Evolutionary conservation across 35 echinoderm and acorn worm genomes (phyloP).

Genomic region (Heliocidaris erythrogramma): DNA sequence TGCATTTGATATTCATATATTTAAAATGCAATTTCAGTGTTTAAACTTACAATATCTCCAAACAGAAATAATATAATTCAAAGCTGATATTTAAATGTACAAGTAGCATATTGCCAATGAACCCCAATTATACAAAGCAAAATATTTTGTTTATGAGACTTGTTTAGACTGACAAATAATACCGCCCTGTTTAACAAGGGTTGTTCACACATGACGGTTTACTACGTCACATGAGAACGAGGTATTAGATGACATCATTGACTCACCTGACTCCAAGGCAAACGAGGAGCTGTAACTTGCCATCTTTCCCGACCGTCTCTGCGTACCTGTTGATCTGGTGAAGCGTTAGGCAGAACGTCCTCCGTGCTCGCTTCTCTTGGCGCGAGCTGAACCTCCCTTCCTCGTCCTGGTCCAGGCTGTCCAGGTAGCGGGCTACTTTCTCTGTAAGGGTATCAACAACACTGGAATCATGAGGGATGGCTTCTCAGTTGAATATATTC

Average conservation of each 20-base stretch:
- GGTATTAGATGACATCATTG: background rate
- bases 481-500: too few species aligned
- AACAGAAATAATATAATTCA: too few species aligned
- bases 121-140: too few species aligned
- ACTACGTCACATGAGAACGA: background rate
- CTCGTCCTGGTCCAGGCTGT: slow-evolving; percentile 86
- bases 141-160: too few species aligned
- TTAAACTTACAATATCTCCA: background rate
- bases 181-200: too few species aligned
- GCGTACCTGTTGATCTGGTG: slow-evolving; percentile 82
- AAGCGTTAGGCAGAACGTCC: slow-evolving; percentile 81
- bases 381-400: slow-evolving; percentile 79
- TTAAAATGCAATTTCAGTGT: background rate
- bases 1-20: background rate
- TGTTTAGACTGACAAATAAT: too few species aligned
- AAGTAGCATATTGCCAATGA: too few species aligned
- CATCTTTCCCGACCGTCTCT: slow-evolving; percentile 86
- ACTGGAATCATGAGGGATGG: too few species aligned
- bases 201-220: too few species aligned
- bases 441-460: slow-evolving; percentile 46
- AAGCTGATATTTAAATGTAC: too few species aligned
- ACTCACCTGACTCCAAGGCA: slow-evolving; percentile 93
- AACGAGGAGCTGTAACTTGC: slow-evolving; percentile 96
- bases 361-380: slow-evolving; percentile 82
- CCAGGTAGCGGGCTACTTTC: slow-evolving; percentile 84